Evolutionary conservation across 2,113 vertebrate genomes (phyloP).

Genomic region (Petrocephalus zakoni): DNA sequence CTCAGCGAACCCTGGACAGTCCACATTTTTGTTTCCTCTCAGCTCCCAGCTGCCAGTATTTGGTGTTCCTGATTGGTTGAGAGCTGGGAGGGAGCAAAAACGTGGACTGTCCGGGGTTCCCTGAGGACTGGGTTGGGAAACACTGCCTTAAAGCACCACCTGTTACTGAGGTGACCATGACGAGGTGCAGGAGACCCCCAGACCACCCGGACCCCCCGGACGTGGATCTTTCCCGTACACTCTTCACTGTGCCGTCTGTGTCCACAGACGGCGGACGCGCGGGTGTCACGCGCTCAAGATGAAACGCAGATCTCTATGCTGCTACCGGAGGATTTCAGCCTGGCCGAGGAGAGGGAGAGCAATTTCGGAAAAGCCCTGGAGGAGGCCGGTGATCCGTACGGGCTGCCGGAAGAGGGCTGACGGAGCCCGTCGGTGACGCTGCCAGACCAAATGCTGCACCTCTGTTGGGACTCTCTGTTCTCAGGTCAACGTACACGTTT

Average conservation of each 20-base stretch:
- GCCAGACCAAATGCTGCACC: slow-evolving; percentile 41
- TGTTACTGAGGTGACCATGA: not conserved
- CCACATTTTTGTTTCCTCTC: no score
- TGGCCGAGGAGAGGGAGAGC: slow-evolving; percentile 60
- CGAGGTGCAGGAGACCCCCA: not conserved
- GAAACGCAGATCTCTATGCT: slow-evolving; percentile 72
- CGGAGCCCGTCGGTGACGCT: slow-evolving; percentile 22
- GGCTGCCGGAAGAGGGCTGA: slow-evolving; percentile 48
- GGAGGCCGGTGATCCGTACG: slow-evolving; percentile 32
- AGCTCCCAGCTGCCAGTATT: no score
- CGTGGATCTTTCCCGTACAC: not conserved
- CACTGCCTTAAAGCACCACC: not conserved
- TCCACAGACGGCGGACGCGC: slow-evolving; percentile 49
- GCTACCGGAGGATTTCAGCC: slow-evolving; percentile 66
- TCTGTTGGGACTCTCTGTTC: slow-evolving; percentile 47
- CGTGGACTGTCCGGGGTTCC: no score
- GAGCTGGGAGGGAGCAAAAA: no score
- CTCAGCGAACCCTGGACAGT: no score
- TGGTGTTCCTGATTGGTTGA: no score
- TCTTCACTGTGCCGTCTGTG: not conserved
- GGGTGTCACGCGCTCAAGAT: slow-evolving; percentile 38
- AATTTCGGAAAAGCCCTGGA: slow-evolving; percentile 47
- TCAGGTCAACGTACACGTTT: slow-evolving; percentile 66
- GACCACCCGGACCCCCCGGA: not conserved
- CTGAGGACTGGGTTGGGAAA: no score